A percentile compares a stretch with the other conserved stretches of the same genome.
Evolutionary conservation across 2,888 invertebrate species (phyloP).

Genomic region (Metacarcinus magister): DNA sequence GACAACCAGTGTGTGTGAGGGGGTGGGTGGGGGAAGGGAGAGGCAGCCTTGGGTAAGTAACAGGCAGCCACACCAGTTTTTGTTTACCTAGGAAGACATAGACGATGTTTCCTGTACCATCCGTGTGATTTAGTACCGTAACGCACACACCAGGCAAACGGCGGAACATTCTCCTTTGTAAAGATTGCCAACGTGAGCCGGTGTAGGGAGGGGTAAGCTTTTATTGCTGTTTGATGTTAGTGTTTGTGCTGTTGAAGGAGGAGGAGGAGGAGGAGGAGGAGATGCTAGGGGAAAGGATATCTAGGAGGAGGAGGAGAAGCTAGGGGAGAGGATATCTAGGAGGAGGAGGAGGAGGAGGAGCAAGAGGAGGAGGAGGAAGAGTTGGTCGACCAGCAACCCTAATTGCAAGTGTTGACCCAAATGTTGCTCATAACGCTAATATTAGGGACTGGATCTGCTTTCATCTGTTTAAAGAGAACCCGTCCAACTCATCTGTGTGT

Average conservation of each 20-base stretch:
- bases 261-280: not conserved
- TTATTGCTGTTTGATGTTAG: not conserved
- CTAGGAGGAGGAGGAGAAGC: not conserved
- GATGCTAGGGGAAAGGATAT: not conserved
- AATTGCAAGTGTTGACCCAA: slow-evolving; percentile 11
- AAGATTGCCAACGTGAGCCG: not conserved
- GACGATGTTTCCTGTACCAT: slow-evolving; percentile 14
- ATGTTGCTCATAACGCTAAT: slow-evolving; percentile 52
- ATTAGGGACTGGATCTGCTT: slow-evolving; percentile 58
- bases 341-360: slow-evolving; percentile 53
- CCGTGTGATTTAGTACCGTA: not conserved
- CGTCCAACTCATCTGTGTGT: not conserved
- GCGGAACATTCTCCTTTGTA: not conserved
- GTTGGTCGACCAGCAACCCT: not conserved
- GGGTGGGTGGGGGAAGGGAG: not conserved
- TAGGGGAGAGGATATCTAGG: not conserved
- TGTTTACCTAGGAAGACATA: slow-evolving; percentile 30
- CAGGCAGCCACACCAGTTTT: not conserved
- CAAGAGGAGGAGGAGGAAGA: slow-evolving; percentile 1
- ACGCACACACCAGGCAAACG: slow-evolving; percentile 7
- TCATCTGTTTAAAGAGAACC: slow-evolving; percentile 57
- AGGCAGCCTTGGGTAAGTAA: not conserved
- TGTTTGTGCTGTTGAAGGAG: not conserved
- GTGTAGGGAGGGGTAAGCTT: not conserved
- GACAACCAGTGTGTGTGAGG: too few relatives aligned